Evolutionary conservation across 2,113 vertebrate genomes (phyloP).

Genomic region (Megalops atlanticus): DNA sequence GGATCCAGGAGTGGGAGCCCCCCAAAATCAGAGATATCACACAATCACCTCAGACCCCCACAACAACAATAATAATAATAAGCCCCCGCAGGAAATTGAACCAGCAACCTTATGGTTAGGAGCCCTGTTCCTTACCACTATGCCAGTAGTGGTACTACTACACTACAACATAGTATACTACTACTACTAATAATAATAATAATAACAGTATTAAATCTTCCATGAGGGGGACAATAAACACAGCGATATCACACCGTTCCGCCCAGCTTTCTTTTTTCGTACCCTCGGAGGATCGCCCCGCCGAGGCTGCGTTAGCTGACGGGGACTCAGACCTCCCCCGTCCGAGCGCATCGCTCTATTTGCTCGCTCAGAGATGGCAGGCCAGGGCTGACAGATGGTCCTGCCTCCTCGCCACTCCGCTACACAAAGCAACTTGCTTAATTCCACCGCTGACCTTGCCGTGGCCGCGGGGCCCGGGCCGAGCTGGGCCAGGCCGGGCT

Average conservation of each 20-base stretch:
- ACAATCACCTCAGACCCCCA: too few species aligned
- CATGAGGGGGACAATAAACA: background rate
- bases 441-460: slow-evolving; percentile 81
- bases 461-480: slow-evolving; percentile 73
- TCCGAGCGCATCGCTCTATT: slow-evolving; percentile 4
- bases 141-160: too few species aligned
- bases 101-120: too few species aligned
- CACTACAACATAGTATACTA: too few species aligned
- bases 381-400: slow-evolving; percentile 77
- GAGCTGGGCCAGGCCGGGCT: slow-evolving; percentile 73
- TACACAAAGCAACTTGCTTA: slow-evolving; percentile 78
- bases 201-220: background rate
- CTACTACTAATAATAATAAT: too few species aligned
- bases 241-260: background rate
- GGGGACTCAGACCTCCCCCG: background rate
- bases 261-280: background rate
- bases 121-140: too few species aligned
- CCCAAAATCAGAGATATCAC: too few species aligned
- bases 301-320: background rate
- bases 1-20: too few species aligned
- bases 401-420: slow-evolving; percentile 72
- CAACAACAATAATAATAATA: too few species aligned
- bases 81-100: too few species aligned
- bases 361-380: slow-evolving; percentile 64
- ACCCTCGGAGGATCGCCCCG: background rate